These are phyloP conservation scores for Bombylius discolor DNA, from an alignment of 2,888 invertebrate species.

Conservation along the genomic window DNA sequence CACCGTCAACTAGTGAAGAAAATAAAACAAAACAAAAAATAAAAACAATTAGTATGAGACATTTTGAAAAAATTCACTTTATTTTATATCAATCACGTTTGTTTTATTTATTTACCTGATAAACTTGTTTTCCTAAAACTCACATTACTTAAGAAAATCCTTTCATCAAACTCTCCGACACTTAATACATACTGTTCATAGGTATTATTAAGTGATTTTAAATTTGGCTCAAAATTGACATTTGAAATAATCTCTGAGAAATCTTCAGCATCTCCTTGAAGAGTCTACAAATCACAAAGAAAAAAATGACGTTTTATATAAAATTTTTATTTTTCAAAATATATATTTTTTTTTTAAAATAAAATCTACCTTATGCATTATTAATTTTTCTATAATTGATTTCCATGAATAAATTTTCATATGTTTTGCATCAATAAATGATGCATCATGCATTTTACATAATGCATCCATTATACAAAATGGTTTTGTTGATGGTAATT, in stretches of 20 bases:
- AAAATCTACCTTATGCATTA: constrained; percentile 25
- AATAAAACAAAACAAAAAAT: not conserved
- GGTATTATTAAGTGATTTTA: constrained; percentile 67
- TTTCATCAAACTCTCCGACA: constrained; percentile 91
- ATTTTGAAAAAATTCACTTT: not conserved
- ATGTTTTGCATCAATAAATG: constrained; percentile 76
- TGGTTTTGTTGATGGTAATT: constrained; percentile 55
- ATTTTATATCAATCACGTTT: too few species aligned
- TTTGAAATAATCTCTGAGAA: constrained; percentile 65
- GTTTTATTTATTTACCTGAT: not conserved
- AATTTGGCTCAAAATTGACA: constrained; percentile 70
- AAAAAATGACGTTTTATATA: too few species aligned
- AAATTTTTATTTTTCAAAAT: too few species aligned
- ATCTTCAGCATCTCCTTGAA: constrained; percentile 58
- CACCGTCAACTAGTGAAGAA: constrained; percentile 6
- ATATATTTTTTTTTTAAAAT: not conserved
- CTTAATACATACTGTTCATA: constrained; percentile 87
- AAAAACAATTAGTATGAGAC: not conserved
- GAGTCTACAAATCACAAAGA: constrained; percentile 39
- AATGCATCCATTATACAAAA: constrained; percentile 74
- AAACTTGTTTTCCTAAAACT: not conserved
- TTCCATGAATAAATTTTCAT: constrained; percentile 83
- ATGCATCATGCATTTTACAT: constrained; percentile 68
- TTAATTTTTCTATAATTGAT: constrained; percentile 53
- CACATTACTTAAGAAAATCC: constrained; percentile 68